These are phyloP conservation scores for Eupithecia dodoneata DNA, from an alignment of 2,888 invertebrate species.

Conservation along the genomic window DNA sequence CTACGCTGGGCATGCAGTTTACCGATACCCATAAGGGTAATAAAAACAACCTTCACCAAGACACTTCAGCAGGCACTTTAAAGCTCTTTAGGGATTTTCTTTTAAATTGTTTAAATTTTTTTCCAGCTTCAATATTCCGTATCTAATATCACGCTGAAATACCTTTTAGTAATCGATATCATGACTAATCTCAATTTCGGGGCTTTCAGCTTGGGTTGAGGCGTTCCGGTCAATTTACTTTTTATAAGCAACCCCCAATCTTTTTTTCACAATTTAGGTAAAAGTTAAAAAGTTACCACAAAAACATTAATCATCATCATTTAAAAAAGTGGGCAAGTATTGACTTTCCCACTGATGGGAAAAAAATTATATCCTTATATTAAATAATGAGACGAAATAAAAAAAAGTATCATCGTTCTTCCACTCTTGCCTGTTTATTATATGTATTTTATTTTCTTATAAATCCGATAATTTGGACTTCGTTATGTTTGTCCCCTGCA, in stretches of 20 bases:
- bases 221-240: conserved; percentile 2
- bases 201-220: conserved; percentile 1
- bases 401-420: no score
- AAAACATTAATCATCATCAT: not conserved
- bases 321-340: no score
- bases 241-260: not conserved
- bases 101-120: not conserved
- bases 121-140: not conserved
- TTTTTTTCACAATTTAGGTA: not conserved
- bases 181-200: conserved; percentile 1
- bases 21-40: not conserved
- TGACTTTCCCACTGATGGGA: no score
- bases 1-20: no score
- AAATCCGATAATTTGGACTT: not conserved
- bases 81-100: not conserved
- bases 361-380: no score
- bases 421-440: no score
- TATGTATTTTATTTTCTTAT: not conserved
- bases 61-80: not conserved
- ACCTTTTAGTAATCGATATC: not conserved
- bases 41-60: not conserved
- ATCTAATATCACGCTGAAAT: conserved; percentile 4
- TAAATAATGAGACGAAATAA: no score
- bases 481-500: no score
- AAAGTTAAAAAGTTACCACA: not conserved